Evolutionary conservation across 64 coral and sea anemone species (phyloP), one percentile per base, ranked within the genome.

Genomic region (Porites lutea): DNA sequence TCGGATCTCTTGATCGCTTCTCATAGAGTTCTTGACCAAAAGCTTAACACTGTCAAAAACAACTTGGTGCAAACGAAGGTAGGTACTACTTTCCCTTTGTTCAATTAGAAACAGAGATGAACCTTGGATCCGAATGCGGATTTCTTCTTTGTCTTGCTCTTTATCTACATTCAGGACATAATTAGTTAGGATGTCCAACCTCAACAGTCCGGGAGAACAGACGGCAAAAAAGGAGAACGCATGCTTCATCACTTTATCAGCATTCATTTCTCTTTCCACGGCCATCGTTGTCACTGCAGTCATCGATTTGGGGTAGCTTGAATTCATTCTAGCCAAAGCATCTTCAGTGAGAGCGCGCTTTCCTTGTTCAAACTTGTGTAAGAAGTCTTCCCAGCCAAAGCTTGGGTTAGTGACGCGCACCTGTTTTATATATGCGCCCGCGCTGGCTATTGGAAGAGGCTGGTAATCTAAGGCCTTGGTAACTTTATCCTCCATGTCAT

Each of bases 331-430:
- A 12, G 52, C 7, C 11, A 88, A 77, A n/a, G 15, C 52, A 6
- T 52, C 59, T 86, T 89, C 83, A 22, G 94, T 92, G 11, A 79
- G 8, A 10, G 72, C 54, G 12, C 89, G 66, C 59, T 91, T 91
- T 9, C 88, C 94, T 95, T 88, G 37, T 54, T 95, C 59, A 8
- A 95, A 65, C 19, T 95, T 90, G 48, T 79, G 20, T 11, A 95
- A 74, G 61, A 73, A 95, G 5, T 72, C 27, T 7, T 86, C 27
- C 81, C 93, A 95, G 15, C 52, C 59, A 21, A 86, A 86, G 44
- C 14, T 19, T 59, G 79, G 65, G 2, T 14, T 43, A 18, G 18
- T 37, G 5, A 63, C 76, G 20, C 68, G 85, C 16, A 75, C 23
- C 44, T 74, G 66, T 48, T 65, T 85, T 4, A 92, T 22, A 54